Evolutionary conservation across 1,140 invertebrate genomes (phyloP), one percentile per base, ranked within the genome.

Genomic region (Vollenhovia emeryi): DNA sequence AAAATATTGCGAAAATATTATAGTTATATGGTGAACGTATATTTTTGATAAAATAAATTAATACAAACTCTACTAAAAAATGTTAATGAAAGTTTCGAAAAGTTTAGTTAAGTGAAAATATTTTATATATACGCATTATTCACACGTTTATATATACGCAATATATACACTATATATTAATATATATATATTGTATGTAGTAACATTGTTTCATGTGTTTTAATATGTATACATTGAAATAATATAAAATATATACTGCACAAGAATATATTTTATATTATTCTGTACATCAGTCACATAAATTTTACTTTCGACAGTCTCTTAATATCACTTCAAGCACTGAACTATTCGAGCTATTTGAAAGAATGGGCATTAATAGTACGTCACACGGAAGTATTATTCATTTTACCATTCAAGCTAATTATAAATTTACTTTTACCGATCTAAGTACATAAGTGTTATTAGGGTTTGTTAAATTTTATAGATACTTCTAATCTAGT

Each of bases 401-500:
- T 87, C 84, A 69, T 86, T n/a, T n/a, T 86, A 60, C 75, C 84
- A 55, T 40, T n/a, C 68, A 83, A 50, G 82, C 64, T 85, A 87
- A 88, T 79, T 69, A 78, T 64, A 79, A 64, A 88, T 21, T 24
- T 3, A 86, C 30, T 82, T 78, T 45, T 62, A 82, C 64, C 68
- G 87, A 85, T 76, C 76, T 84, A 89, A 91, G 82, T 66, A 43
- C 36, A 82, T 79, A 69, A 84, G 76, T 76, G 79, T 91, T 83
- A 71, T 78, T 86, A 82, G 55, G 71, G 78, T 90, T 85, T 84
- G 78, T 90, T 92, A 87, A 90, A 90, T 86, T 92, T 90, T 92
- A 73, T 90, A 90, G 73, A 91, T 84, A 86, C 86, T 87, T 92
- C 78, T 92, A 91, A 92, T 92, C 92, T 92, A 92, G 92, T 92